Base-by-base conservation (phyloP, 2,797 vertebrate species). In the Rhynchotus rufescens region DNA sequence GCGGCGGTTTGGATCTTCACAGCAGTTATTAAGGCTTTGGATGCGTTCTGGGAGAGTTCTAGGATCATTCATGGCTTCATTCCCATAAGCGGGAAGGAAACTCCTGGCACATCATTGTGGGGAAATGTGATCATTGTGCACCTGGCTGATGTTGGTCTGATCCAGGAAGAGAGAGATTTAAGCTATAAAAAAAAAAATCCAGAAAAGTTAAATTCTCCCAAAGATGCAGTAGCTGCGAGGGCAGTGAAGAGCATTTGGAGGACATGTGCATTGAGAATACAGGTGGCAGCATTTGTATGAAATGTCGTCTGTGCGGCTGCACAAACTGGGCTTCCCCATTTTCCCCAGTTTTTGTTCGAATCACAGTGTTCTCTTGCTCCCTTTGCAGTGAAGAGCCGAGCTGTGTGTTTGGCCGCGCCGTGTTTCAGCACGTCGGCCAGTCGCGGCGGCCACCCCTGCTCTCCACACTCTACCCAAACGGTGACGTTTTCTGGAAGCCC, bases 371-470 rank as follows among this genome's bases (percentile, higher is more conserved):
- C 10, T 64, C 86, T 79, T 65, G 6, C 32, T 90, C 64, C 7
- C 16, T 86, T 78, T 54, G 13, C 67, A 52, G 17, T 66, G 49
- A 79, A 89, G 34, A 51, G 45, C 26, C 45, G 49, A 82, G 38
- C 49, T 92, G 87, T 40, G 84, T 85, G 19, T 86, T 92, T 84
- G 64, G 44, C 79, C 15, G 4, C 38, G n/a, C 13, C 82, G 21
- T 52, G 62, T 71, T 94, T 83, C 75, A 87, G 7, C 28, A 67
- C 68, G 19, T 26, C 42, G 49, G 2, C 80, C 73, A 83, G 28
- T 62, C 10, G n/a, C 32, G 38, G n/a, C 71, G 42, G 36, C 1
- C 1, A 26, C 5, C 72, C 69, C 23, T 56, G 4, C n/a, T 57
- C 54, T 57, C 4, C 42, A 42, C 13, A 15, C 42, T 10, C 42